These are phyloP conservation scores for Aelia acuminata DNA, from an alignment of 2,888 invertebrate genomes.

Conservation along the genomic window DNA sequence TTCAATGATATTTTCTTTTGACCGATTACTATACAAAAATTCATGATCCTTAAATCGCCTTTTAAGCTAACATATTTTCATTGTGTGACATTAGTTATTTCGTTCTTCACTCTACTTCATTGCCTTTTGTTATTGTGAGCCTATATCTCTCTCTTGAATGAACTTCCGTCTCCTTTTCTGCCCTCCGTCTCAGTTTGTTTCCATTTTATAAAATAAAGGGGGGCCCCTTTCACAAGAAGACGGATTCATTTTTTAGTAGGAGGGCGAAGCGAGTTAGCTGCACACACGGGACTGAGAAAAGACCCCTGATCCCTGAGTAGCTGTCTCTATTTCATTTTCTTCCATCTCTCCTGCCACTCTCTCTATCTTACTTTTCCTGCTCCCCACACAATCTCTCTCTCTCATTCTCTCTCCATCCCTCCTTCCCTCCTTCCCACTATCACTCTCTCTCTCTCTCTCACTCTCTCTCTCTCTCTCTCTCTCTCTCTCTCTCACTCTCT, in stretches of 20 bases:
- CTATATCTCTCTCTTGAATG: background rate
- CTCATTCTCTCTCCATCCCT: no score
- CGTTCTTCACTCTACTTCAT: background rate
- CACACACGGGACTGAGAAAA: constrained; percentile 21
- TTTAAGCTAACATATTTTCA: no score
- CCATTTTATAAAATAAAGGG: background rate
- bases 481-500: no score
- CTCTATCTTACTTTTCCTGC: constrained; percentile 18
- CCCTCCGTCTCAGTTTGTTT: background rate
- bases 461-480: no score
- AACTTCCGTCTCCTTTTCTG: background rate
- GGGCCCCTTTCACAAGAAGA: background rate
- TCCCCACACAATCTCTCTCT: background rate
- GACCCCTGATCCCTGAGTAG: constrained; percentile 16
- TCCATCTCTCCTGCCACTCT: constrained; percentile 30
- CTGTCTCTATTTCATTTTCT: constrained; percentile 48
- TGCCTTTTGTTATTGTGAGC: background rate
- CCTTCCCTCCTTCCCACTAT: no score
- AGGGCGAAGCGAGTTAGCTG: background rate
- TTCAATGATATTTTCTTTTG: no score
- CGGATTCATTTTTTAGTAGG: constrained; percentile 25
- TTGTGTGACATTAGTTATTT: background rate
- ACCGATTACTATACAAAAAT: no score
- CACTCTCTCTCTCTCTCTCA: no score
- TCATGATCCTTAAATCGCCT: no score